Percentiles rank a stretch among this genome's conserved stretches.
phyloP scores from a whole-genome alignment of 2,113 vertebrate genomes.

The Cyanoliseus patagonus region DNA sequence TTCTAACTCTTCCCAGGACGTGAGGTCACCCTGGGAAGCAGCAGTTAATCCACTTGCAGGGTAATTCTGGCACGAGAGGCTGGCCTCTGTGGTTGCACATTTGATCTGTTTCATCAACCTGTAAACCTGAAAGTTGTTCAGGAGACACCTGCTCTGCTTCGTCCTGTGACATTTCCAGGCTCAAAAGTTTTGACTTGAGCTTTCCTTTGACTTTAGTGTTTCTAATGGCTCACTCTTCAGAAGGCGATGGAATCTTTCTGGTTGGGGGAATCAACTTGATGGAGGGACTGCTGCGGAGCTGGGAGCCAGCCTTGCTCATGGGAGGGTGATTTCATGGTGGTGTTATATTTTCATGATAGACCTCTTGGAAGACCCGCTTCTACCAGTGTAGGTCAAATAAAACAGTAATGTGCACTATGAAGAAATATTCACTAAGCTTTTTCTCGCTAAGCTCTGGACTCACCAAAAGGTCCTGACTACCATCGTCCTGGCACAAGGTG shows the following conservation, averaged over 20 bases:
- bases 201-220: neutral
- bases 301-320: neutral
- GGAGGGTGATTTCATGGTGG: neutral
- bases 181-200: neutral
- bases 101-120: neutral
- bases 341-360: too few species aligned
- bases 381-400: neutral
- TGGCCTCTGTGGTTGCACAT: accelerated
- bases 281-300: neutral
- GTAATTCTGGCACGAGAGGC: neutral
- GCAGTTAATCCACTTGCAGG: neutral
- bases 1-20: neutral
- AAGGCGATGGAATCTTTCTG: neutral
- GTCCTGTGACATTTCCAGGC: neutral
- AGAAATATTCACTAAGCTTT: neutral
- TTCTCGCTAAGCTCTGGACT: neutral
- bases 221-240: neutral
- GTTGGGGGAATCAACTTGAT: neutral
- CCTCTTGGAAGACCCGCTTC: neutral
- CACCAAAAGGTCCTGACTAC: neutral
- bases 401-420: accelerated
- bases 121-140: too few species aligned
- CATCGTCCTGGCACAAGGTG: neutral
- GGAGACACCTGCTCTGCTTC: neutral
- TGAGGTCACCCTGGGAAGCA: neutral